Evolutionary conservation across 2,888 invertebrate genomes (phyloP), one percentile per base, ranked within the genome.

Genomic region (Pseudococcus viburni): DNA sequence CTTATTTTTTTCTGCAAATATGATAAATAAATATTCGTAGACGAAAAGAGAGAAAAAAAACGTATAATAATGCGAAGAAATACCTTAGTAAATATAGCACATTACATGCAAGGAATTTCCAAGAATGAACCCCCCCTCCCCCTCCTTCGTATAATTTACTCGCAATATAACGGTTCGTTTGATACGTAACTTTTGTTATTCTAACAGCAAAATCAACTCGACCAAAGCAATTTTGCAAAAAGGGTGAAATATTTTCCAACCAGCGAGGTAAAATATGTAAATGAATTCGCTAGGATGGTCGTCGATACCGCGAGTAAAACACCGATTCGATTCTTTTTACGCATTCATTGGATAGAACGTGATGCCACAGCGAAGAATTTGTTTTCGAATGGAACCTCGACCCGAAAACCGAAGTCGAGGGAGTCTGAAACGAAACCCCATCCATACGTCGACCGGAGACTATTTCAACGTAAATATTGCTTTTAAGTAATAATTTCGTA

Each of bases 121-220:
- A 11, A 12, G 46, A 46, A 33, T 33, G 1, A 46, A 46, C 5
- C 8, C 46, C 8, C 46, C 12, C 1, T 1, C 46, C 12, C 1
- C 51, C 12, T 4, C 15, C 51, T 12, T 51, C 51, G 17, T 15
- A 11, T 1, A 51, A 33, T 33, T 33, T 33, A 33, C 26, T 33
- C 3, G 17, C 51, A 51, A 5, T 5, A 15, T 15, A 73, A 73
- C 68, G 68, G 68, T 73, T 73, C 68, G 68, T 73, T 73, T 73
- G 26, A 33, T 73, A 33, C 68, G 68, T 73, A 73, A 73, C 26
- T 73, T 73, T 73, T 73, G 33, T 73, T 73, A 73, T 73, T 73
- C 12, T 19, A 59, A 73, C 3, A 33, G 26, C 33, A 12, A 73
- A 73, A 73, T 73, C 68, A 73, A 73, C 33, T 73, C 68, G 68